Evolutionary conservation across 2,888 invertebrate genomes (phyloP), one percentile per base, ranked within the genome.

Genomic region (Brenthis ino): DNA sequence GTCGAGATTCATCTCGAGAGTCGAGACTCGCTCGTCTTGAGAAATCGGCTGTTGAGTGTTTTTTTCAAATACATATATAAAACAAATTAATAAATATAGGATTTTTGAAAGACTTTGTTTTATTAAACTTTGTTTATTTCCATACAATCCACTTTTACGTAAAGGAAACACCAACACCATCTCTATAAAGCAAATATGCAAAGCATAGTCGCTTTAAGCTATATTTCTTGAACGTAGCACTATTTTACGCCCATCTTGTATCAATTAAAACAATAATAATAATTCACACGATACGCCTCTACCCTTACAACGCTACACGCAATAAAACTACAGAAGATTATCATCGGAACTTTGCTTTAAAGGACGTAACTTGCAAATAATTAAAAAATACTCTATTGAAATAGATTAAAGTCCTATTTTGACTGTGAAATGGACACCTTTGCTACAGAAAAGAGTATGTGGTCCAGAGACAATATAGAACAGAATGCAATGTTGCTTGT

Each of bases 391-490:
- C 77, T 74, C 65, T 80, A 79, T 64, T 1, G 1, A 24, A 12
- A 16, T 13, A 53, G 14, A 16, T 37, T 47, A 72, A 69, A 65
- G 64, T 68, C 47, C 47, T 2, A 14, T 48, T 55, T 69, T 57
- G 48, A 28, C 13, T 11, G 28, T 20, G 2, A 12, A n/a, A 16
- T 20, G 3, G 11, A n/a, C 16, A 20, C 58, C 20, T 55, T 55
- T 58, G 47, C 76, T 74, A 82, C 84, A 82, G 77, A 78, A 82
- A 80, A 78, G 79, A 78, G 79, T 79, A 82, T 81, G 79, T 83
- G 83, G 81, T 77, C 82, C 85, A 88, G 77, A 87, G 87, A 89
- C 88, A 89, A 88, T 87, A 86, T 85, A 88, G 83, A 87, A 83
- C 82, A 80, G 79, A 80, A 85, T 85, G 85, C 85, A 85, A 84